Evolutionary conservation across 2,888 invertebrate species (phyloP), one percentile per base, ranked within the genome.

Genomic region (Fragum whitleyi): DNA sequence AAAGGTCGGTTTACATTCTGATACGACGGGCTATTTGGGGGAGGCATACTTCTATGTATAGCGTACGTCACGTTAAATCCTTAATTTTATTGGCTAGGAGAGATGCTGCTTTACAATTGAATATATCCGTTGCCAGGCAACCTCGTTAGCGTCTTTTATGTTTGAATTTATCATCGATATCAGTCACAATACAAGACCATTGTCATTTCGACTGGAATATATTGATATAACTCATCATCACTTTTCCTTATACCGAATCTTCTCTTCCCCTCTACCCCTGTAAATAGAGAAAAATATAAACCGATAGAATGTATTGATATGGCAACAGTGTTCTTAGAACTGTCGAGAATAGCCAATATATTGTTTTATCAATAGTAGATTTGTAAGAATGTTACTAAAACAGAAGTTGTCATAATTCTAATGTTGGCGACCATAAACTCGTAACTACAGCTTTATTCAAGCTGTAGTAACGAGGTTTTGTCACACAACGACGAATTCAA

Each of bases 11-110:
- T 79, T 57, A 75, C 73, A 57, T 77, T 74, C 71, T 85, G 83
- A 76, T 79, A 83, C 62, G 85, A 76, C 69, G 85, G 85, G 67
- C 83, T 83, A 74, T 75, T 83, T 42, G 82, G 82, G 36, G 85
- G 85, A 57, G 85, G 85, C 85, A 85, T 85, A 76, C 61, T 83
- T 62, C 71, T 28, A 51, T 53, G 71, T 23, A 19, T 36, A 16
- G 51, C 5, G 51, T 55, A 75, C 80, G 80, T 80, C 80, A 83
- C 78, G n/a, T 29, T 51, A 53, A 69, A 72, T 42, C 55, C 75
- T 67, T 72, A 74, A 72, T 72, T 73, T 62, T 77, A 83, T 83
- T 83, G 77, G 83, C 36, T 55, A 67, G 75, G 36, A 28, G 71
- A 36, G 77, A 83, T 29, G 76, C 72, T 83, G 76, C 71, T 29